These are phyloP conservation scores for Aphis craccivora DNA, from an alignment of 1,140 invertebrate species.

Conservation along the genomic window DNA sequence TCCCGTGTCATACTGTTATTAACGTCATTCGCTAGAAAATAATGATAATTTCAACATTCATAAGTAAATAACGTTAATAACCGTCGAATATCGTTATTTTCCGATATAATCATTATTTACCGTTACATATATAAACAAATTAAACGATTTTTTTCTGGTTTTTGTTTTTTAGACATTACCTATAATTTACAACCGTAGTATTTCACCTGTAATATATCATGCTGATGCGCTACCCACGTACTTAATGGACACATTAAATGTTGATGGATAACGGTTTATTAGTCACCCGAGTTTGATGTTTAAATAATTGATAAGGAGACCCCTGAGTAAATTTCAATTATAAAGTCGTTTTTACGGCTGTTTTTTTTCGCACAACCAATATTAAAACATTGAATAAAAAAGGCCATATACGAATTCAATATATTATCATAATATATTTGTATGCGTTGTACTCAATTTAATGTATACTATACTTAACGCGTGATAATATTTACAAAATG, in stretches of 20 bases:
- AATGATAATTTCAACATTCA: too few relatives aligned
- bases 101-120: too few relatives aligned
- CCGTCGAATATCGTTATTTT: too few relatives aligned
- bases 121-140: background rate
- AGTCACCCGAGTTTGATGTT: background rate
- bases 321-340: background rate
- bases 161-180: background rate
- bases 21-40: too few relatives aligned
- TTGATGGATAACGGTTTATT: constrained; percentile 1
- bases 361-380: background rate
- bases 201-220: constrained; percentile 1
- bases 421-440: background rate
- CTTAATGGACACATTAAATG: background rate
- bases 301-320: constrained; percentile 32
- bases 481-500: background rate
- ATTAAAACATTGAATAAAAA: background rate
- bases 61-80: too few relatives aligned
- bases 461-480: background rate
- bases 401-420: background rate
- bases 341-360: background rate
- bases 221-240: background rate
- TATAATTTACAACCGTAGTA: background rate
- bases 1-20: too few relatives aligned
- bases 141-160: background rate
- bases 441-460: background rate